Conservation (phyloP, 2,113 vertebrate genomes). For the Machaerirhynchus nigripectus region DNA sequence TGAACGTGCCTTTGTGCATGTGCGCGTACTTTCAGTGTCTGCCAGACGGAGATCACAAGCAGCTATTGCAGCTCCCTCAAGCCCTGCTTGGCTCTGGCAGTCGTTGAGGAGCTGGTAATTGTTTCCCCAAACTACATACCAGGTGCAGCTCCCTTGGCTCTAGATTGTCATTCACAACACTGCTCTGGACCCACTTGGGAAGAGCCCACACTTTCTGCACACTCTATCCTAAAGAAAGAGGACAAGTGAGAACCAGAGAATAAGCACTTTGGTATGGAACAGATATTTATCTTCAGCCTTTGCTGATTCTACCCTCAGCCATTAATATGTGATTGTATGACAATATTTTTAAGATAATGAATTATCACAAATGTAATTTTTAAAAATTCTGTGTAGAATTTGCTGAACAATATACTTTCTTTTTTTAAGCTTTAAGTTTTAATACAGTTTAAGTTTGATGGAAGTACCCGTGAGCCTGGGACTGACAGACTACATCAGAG, state of each 20-base stretch:
- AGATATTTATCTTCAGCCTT: not conserved
- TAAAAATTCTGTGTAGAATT: fast-evolving
- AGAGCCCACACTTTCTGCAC: not conserved
- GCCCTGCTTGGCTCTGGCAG: not conserved
- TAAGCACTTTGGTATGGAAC: not conserved
- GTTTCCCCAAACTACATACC: not conserved
- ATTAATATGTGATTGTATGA: not conserved
- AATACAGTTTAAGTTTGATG: not conserved
- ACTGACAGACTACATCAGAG: not conserved
- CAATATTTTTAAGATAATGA: not conserved
- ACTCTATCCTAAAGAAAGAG: not conserved
- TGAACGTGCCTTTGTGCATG: not conserved
- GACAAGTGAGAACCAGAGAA: not conserved
- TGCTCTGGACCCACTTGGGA: not conserved
- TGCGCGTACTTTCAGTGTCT: fast-evolving
- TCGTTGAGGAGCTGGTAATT: not conserved
- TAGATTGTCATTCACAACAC: not conserved
- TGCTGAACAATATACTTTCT: not conserved
- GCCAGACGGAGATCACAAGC: not conserved
- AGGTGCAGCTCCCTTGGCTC: not conserved
- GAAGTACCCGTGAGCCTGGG: not conserved
- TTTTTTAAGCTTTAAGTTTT: not conserved
- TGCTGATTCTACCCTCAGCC: not conserved
- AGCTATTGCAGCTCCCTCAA: not conserved
- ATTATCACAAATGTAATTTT: not conserved